These are phyloP conservation scores for Harpagoxenus sublaevis DNA, from an alignment of 2,888 invertebrate species.

Conservation along the genomic window DNA sequence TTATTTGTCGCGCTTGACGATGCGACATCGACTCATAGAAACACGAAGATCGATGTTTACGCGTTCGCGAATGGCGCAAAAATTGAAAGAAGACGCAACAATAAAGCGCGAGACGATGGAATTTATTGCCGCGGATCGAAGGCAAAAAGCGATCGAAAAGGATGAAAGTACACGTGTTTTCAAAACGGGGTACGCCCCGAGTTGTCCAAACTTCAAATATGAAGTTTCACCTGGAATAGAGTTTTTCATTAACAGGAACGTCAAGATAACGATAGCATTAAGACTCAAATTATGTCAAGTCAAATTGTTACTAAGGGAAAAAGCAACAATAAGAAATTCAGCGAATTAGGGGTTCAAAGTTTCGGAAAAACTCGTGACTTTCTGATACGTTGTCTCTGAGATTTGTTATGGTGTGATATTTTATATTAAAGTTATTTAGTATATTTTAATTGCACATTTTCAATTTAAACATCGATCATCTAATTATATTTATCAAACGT, in stretches of 20 bases:
- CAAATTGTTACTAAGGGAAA: background rate
- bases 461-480: background rate
- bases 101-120: slow-evolving; percentile 11
- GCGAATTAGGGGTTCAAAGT: background rate
- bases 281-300: background rate
- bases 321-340: background rate
- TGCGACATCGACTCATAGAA: slow-evolving; percentile 37
- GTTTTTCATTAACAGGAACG: background rate
- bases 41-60: slow-evolving; percentile 42
- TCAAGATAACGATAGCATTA: background rate
- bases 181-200: background rate
- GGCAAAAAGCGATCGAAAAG: background rate
- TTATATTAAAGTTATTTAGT: background rate
- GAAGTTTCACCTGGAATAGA: background rate
- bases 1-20: slow-evolving; percentile 43
- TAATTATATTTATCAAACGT: background rate
- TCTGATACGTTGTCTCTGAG: background rate
- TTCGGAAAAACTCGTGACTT: background rate
- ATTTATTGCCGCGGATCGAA: slow-evolving; percentile 14
- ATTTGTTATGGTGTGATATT: background rate
- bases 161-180: background rate
- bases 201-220: background rate
- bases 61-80: background rate
- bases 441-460: background rate
- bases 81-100: slow-evolving; percentile 29